phyloP scores from a whole-genome alignment of 2,113 vertebrate species.

The Oenanthe melanoleuca region DNA sequence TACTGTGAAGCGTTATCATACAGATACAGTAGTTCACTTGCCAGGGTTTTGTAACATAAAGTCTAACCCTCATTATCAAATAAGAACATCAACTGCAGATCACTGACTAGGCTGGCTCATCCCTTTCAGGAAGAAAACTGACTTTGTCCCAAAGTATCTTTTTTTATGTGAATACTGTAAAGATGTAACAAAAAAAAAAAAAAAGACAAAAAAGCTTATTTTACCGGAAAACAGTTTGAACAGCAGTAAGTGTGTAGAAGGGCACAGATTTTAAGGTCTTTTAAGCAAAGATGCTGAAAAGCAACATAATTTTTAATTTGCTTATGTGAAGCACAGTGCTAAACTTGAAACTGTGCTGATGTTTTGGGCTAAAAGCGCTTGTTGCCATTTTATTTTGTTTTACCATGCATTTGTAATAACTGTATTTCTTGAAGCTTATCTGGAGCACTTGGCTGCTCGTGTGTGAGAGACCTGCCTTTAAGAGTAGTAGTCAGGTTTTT shows the following conservation, averaged over 20 bases:
- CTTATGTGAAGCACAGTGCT: accelerated
- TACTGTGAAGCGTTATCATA: not conserved
- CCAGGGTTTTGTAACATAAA: not conserved
- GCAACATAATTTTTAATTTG: not conserved
- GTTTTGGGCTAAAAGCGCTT: not conserved
- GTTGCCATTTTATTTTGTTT: not conserved
- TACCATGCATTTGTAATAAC: not conserved
- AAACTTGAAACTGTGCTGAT: not conserved
- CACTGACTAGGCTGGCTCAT: not conserved
- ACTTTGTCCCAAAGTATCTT: not conserved
- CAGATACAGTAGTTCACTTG: not conserved
- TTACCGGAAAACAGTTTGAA: not conserved
- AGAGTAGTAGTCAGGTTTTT: not conserved
- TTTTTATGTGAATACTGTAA: accelerated
- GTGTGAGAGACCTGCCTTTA: not conserved
- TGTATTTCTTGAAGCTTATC: not conserved
- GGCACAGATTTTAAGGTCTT: not conserved
- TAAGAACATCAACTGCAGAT: not conserved
- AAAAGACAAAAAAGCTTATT: not conserved
- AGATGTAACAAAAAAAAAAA: too few relatives aligned
- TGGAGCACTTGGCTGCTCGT: not conserved
- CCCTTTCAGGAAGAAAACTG: not conserved
- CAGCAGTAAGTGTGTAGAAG: not conserved
- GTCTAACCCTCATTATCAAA: not conserved
- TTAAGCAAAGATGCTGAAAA: not conserved